Base-by-base conservation (phyloP, 2,113 vertebrate genomes). In the Eidolon helvum region DNA sequence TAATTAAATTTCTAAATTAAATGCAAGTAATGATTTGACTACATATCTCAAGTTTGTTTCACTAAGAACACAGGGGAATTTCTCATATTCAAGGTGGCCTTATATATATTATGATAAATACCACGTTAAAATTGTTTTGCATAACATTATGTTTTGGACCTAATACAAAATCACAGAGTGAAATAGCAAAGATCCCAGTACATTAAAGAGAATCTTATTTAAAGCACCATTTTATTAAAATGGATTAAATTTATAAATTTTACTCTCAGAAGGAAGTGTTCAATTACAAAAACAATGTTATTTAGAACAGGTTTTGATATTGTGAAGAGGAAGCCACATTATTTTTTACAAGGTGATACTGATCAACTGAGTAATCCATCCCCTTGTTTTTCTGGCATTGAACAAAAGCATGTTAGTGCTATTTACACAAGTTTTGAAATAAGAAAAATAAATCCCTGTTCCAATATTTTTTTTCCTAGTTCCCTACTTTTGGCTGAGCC, bases 401-500 rank as follows among this genome's bases (percentile, higher is more conserved):
- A 48, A 79, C 61, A 71, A 85, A 93, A 78, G 2, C 38, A 63
- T 33, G 1, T 57, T 90, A 53, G 4, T 6, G 28, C 48, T 94
- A 94, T 95, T 95, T 95, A 85, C 65, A 85, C 24, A 92, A 43
- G 30, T 57, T 90, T 92, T 84, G 61, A 79, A 87, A 82, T 94
- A 80, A 65, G 66, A 43, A 59, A 92, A 78, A 21, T 16, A n/a
- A 66, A 77, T 63, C n/a, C 5, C 0, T 80, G 35, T 91, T 90
- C 26, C 43, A 84, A 38, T 80, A 40, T 26, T 45, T 61, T 82
- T 94, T 87, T 65, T 8, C 15, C 40, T 45, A 26, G 16, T 72
- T 89, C 50, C 10, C 50, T 75, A 59, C n/a, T 71, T 93, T 95
- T n/a, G 65, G 30, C 82, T 72, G 22, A 91, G 4, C 2, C 19